Base-by-base conservation (phyloP, 2,888 invertebrate species). In the Cryptophagus acutangulus region DNA sequence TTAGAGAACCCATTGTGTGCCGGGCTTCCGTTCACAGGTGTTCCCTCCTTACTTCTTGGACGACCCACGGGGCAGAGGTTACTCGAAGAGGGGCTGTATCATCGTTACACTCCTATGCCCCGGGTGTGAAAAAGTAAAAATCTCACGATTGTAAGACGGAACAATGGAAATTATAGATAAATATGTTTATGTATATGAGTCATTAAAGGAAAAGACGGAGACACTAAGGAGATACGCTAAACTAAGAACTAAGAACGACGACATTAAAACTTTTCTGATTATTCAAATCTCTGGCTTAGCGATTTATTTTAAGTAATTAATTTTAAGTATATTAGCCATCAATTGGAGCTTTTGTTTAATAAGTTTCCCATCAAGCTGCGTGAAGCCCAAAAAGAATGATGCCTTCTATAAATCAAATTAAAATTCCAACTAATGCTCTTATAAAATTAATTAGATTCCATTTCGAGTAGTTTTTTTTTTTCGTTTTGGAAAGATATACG, bases 1-100 rank as follows among this genome's bases (percentile, higher is more conserved):
- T 58, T 46, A 52, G 50, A 48, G 52, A 45, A 52, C 45, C 54
- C 57, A 57, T 51, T 50, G 50, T 51, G 47, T 42, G 45, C 49
- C 47, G 50, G 53, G 60, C 60, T 62, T 62, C 62, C 62, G 62
- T 62, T 62, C 62, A 59, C 62, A 62, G 57, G 60, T 55, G 46
- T 44, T 38, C 39, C 25, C 33, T 38, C 33, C 40, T 41, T 39
- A 30, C 36, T 33, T 15, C 25, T 17, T 33, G 37, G 38, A 37
- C 35, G 45, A 50, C 51, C 44, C 38, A 34, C 34, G 41, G 42
- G 62, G 51, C 62, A 62, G 56, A 62, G 62, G 62, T 62, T 61
- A 59, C 44, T 48, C 36, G 10, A 31, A 6, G 41, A 43, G 43
- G 40, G 46, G 49, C 24, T 40, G 48, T 42, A 41, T 40, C 44